Base-by-base conservation (phyloP, 2,797 vertebrate genomes). In the Xyrichtys novacula region DNA sequence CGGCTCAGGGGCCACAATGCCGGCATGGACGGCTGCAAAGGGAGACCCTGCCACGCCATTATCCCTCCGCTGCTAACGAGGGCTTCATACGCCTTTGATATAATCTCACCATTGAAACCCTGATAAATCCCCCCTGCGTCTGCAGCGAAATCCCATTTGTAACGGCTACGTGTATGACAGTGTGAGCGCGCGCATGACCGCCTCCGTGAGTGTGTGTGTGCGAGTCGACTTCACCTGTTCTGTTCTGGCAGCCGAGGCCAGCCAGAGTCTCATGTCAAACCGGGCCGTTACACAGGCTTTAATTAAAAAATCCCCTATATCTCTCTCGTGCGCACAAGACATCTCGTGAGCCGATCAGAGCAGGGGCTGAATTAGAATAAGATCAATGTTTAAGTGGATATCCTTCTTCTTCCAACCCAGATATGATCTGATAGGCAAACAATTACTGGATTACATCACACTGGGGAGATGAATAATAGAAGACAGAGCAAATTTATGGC, bases 131-230 rank as follows among this genome's bases (percentile, higher is more conserved):
- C 91, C 65, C 92, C 91, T 91, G 88, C 94, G 93, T 94, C 95
- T 94, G 91, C 92, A 90, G 94, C 85, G 93, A 96, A 97, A 98
- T 98, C 96, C 95, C 94, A 95, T 97, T 97, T 95, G 95, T 94
- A 94, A 94, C 91, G 92, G 91, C 87, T 75, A 70, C 47, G 85
- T 79, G 49, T 54, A 83, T 80, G 54, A 43, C 60, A 74, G 74
- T 61, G 67, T 53, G 70, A 17, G 73, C 69, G 80, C 5, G 65
- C 54, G 64, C 28, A 55, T 49, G 54, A 47, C 31, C 23, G 60
- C 14, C 28, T 16, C 25, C 39, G 55, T 54, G 50, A 17, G 73
- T 46, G 65, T 54, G 49, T 67, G 59, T 32, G 69, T 52, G 47
- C 53, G 58, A 65, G 34, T 60, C 9, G 78, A 81, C 59, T 86